Evolutionary conservation across 2,797 vertebrate genomes (phyloP).

Genomic region (Bryconaethiops microstoma): DNA sequence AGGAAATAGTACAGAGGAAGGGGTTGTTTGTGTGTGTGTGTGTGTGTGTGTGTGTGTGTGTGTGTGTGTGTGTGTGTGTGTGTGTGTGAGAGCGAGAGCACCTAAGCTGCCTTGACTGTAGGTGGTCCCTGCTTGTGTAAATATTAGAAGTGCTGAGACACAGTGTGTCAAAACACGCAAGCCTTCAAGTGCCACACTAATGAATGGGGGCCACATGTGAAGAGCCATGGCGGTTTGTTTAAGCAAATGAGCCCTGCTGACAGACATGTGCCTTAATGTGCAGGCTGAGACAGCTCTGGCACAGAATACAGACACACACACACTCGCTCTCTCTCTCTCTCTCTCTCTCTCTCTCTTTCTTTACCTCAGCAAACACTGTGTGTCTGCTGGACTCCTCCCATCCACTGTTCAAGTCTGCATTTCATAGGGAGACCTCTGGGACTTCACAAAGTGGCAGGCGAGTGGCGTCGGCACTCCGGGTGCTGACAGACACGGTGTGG

Average conservation of each 20-base stretch:
- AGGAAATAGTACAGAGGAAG: slow-evolving; percentile 55
- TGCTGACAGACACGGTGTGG: slow-evolving; percentile 73
- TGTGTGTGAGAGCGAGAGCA: slow-evolving; percentile 23
- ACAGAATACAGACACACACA: slow-evolving; percentile 57
- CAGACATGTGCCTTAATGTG: slow-evolving; percentile 68
- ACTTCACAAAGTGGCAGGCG: slow-evolving; percentile 36
- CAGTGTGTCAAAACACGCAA: slow-evolving; percentile 63
- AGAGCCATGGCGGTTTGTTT: slow-evolving; percentile 68
- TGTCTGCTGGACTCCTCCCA: slow-evolving; percentile 29
- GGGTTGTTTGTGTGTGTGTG: slow-evolving; percentile 55
- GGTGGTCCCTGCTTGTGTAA: slow-evolving; percentile 77
- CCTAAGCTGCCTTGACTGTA: slow-evolving; percentile 61
- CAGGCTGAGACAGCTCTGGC: slow-evolving; percentile 50
- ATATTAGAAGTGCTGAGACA: slow-evolving; percentile 69
- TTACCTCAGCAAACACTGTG: slow-evolving; percentile 33
- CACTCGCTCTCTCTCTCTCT: slow-evolving; percentile 30
- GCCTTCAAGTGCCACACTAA: slow-evolving; percentile 63
- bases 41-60: slow-evolving; percentile 41
- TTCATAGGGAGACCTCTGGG: slow-evolving; percentile 39
- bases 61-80: slow-evolving; percentile 33
- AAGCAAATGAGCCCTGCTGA: slow-evolving; percentile 71
- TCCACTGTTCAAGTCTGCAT: slow-evolving; percentile 39
- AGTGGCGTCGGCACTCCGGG: slow-evolving; percentile 36
- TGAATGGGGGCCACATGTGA: slow-evolving; percentile 68
- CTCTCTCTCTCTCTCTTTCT: slow-evolving; percentile 30